Conservation (phyloP, 2,113 vertebrate genomes). For the Pterocles gutturalis region DNA sequence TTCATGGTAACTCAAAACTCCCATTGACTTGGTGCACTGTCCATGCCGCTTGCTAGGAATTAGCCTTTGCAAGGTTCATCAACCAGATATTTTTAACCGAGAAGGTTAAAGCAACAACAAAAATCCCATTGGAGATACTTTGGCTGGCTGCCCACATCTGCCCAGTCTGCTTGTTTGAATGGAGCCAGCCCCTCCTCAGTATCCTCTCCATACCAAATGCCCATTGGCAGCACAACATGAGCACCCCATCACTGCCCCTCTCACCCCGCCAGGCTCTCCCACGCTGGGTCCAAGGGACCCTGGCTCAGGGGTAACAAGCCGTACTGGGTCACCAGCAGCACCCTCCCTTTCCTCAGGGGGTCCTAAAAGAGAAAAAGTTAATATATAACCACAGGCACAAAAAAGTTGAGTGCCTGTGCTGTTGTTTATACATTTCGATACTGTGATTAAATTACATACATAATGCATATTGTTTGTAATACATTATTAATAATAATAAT, state of each 20-base stretch:
- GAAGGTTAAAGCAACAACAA: neutral
- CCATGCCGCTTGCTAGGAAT: neutral
- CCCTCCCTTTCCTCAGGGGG: neutral
- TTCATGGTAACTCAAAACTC: neutral
- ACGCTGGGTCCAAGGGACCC: fast-evolving
- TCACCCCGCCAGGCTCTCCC: neutral
- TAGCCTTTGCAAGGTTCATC: neutral
- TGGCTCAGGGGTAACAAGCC: neutral
- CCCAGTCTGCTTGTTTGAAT: neutral
- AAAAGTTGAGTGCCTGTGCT: neutral
- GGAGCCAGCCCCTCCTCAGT: neutral
- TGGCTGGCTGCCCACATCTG: neutral
- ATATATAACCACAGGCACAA: neutral
- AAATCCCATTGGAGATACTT: neutral
- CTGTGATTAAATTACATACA: constrained; percentile 67
- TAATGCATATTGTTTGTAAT: constrained; percentile 52
- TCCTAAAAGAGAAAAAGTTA: neutral
- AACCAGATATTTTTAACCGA: neutral
- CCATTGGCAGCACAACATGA: fast-evolving
- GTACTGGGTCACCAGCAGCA: neutral
- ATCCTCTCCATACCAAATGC: neutral
- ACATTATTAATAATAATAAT: constrained; percentile 52
- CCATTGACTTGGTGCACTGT: neutral
- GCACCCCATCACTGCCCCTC: neutral
- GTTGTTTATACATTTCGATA: constrained; percentile 39